Base-by-base conservation (phyloP, 2,888 invertebrate genomes). In the Drosophila suboccidentalis region DNA sequence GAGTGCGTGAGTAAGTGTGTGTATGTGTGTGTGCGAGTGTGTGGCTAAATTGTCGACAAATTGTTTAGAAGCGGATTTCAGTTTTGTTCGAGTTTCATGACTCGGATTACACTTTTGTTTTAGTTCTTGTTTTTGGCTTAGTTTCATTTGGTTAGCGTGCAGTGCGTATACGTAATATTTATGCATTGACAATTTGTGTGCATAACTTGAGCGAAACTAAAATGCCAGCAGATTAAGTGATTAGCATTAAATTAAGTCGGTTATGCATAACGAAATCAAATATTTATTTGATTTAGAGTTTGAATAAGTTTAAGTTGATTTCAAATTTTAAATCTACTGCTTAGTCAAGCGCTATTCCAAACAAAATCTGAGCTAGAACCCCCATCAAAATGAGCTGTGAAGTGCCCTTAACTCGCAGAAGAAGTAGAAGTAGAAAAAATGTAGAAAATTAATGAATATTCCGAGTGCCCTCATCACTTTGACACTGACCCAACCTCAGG, bases 71-170 rank as follows among this genome's bases (percentile, higher is more conserved):
- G 62, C 65, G 69, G 77, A 75, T 77, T 77, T 70, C 43, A 79
- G 70, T 73, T 59, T 62, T 59, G 49, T 66, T 32, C 43, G 55
- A 62, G 69, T 70, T 79, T 65, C 66, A 78, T 67, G 69, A 79
- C 70, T 88, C 71, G 80, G 83, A 83, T 88, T 88, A 85, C 69
- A 71, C 67, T 74, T 85, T 67, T 64, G 82, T 69, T 69, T 68
- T 62, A 74, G 61, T 78, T 77, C 53, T 64, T 64, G 71, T 74
- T 65, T 59, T 58, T 53, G 44, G 49, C 68, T 68, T 69, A 43
- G 57, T 44, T 44, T 10, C 1, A 32, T 65, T 61, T 34, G 60
- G 51, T 58, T 39, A 10, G 11, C 29, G 46, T 46, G 38, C 66
- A 34, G 26, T 71, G 54, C 77, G 70, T 84, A 73, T 75, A 73